These are phyloP conservation scores for Lasioglossum zephyrum DNA, from an alignment of 2,888 invertebrate species.

Conservation along the genomic window DNA sequence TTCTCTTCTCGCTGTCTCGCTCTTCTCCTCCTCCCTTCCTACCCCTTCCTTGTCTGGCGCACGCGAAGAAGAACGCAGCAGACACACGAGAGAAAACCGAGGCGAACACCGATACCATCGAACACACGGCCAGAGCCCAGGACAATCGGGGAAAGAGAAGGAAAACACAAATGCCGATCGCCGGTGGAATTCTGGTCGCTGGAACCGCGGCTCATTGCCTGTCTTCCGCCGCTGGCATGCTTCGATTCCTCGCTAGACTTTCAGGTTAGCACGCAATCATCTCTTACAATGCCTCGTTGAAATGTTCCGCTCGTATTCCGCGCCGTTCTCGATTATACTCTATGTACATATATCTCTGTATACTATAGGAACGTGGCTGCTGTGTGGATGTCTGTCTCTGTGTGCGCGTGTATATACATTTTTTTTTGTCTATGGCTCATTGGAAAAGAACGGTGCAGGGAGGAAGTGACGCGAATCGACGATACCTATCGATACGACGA, in stretches of 20 bases:
- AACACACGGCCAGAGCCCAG: slow-evolving; percentile 35
- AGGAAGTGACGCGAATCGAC: slow-evolving; percentile 11
- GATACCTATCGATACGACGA: slow-evolving; percentile 13
- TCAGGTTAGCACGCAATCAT: slow-evolving; percentile 85
- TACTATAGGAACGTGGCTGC: background rate
- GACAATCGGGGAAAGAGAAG: slow-evolving; percentile 64
- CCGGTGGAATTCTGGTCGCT: slow-evolving; percentile 78
- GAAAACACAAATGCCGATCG: slow-evolving; percentile 78
- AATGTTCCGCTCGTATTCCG: slow-evolving; percentile 22
- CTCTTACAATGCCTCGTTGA: slow-evolving; percentile 38
- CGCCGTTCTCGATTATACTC: slow-evolving; percentile 25
- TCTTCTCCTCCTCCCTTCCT: slow-evolving; percentile 5
- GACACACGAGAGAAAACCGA: slow-evolving; percentile 36
- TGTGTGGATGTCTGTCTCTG: background rate
- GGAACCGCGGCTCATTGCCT: slow-evolving; percentile 78
- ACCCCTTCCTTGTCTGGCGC: slow-evolving; percentile 42
- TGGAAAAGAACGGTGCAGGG: slow-evolving; percentile 11
- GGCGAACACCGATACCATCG: slow-evolving; percentile 15
- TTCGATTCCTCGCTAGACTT: slow-evolving; percentile 86
- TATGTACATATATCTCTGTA: background rate
- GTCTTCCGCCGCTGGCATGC: slow-evolving; percentile 80
- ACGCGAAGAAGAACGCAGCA: slow-evolving; percentile 54
- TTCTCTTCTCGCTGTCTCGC: slow-evolving; percentile 45
- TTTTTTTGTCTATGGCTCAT: background rate
- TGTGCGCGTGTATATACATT: background rate